Conservation (phyloP, 2,113 vertebrate genomes). For the Chelonoidis abingdonii region DNA sequence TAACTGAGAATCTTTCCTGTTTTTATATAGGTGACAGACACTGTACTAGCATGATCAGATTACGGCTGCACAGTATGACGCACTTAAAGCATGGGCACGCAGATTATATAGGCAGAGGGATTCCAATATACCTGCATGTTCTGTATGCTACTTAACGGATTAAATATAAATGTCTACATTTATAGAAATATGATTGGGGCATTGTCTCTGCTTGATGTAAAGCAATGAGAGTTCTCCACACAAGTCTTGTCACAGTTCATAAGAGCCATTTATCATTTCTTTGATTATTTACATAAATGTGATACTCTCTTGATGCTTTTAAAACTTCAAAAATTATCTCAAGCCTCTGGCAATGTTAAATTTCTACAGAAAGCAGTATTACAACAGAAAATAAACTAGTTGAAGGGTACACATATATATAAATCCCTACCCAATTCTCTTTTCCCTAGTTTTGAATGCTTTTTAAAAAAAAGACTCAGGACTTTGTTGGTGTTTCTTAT, state of each 20-base stretch:
- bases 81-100: background rate
- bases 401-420: background rate
- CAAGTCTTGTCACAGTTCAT: background rate
- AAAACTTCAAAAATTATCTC: background rate
- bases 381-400: conserved; percentile 13
- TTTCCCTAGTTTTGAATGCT: background rate
- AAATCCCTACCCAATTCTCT: background rate
- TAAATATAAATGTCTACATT: background rate
- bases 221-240: background rate
- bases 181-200: background rate
- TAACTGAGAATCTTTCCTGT: background rate
- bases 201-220: rapidly evolving
- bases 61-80: background rate
- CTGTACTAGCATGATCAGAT: background rate
- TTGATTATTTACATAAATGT: background rate
- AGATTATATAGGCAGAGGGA: background rate
- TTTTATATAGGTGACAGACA: background rate
- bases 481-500: background rate
- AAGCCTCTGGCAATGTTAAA: conserved; percentile 2
- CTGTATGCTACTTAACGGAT: background rate
- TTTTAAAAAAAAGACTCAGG: background rate
- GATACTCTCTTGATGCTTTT: background rate
- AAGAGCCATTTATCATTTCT: background rate
- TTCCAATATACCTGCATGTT: background rate
- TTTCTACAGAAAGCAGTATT: conserved; percentile 53